Evolutionary conservation across 2,888 invertebrate species (phyloP).

Genomic region (Rhopalosiphum nymphaeae): DNA sequence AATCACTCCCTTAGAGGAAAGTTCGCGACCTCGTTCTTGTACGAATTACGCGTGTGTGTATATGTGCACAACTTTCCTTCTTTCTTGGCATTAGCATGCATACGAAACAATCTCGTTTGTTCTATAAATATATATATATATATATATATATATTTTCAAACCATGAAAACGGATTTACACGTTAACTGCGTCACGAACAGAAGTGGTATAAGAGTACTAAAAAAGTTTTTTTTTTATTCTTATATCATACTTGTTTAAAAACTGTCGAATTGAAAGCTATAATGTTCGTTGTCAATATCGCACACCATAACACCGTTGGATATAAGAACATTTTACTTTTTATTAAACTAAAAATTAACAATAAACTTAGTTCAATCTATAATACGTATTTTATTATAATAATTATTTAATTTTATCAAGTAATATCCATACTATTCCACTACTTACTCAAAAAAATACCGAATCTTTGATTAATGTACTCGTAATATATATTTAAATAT

Average conservation of each 20-base stretch:
- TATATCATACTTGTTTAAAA: slow-evolving; percentile 26
- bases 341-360: not conserved
- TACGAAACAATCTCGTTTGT: slow-evolving; percentile 18
- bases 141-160: not conserved
- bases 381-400: not conserved
- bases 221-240: slow-evolving; percentile 38
- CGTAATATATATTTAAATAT: not conserved
- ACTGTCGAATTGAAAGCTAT: not conserved
- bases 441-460: not conserved
- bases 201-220: slow-evolving; percentile 43
- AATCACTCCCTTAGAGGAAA: slow-evolving; percentile 7
- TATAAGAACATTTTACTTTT: not conserved
- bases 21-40: slow-evolving; percentile 31
- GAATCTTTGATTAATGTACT: no score
- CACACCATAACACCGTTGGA: not conserved
- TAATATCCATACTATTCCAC: not conserved
- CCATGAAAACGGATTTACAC: slow-evolving; percentile 44
- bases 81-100: slow-evolving; percentile 50
- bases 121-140: not conserved
- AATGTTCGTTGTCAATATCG: not conserved
- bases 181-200: slow-evolving; percentile 57
- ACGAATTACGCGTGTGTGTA: not conserved
- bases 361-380: not conserved
- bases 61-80: slow-evolving; percentile 13
- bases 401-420: not conserved